Conservation (phyloP, 2,888 invertebrate species). For the Rhopalosiphum nymphaeae region DNA sequence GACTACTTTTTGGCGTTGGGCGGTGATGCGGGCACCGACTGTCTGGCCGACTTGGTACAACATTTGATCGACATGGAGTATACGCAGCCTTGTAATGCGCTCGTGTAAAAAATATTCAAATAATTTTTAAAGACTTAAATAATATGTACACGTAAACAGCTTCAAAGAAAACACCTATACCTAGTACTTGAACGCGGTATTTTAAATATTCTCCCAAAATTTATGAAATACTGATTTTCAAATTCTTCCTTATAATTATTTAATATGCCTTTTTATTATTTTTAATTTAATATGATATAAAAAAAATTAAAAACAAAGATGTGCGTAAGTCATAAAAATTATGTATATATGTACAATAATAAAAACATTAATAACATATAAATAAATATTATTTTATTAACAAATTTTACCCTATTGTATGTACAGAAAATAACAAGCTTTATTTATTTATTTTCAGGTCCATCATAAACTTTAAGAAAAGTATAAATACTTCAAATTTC, state of each 20-base stretch:
- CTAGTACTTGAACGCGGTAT: background rate
- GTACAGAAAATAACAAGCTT: no score
- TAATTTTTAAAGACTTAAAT: background rate
- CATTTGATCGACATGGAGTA: slow-evolving; percentile 68
- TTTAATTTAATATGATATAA: no score
- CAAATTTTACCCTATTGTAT: no score
- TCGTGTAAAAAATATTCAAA: background rate
- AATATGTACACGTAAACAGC: background rate
- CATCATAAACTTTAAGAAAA: no score
- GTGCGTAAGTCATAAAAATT: no score
- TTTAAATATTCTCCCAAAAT: background rate
- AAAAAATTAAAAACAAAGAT: no score
- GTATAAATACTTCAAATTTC: no score
- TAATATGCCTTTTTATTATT: no score
- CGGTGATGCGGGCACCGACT: slow-evolving; percentile 63
- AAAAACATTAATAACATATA: no score
- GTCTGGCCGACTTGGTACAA: slow-evolving; percentile 65
- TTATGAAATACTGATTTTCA: background rate
- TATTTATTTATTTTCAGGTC: no score
- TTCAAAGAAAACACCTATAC: background rate
- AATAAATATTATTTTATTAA: no score
- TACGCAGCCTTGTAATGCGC: background rate
- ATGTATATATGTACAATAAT: no score
- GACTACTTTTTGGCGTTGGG: slow-evolving; percentile 35
- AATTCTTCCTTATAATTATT: background rate